Conservation (phyloP, 1,140 invertebrate genomes). For the Microplitis mediator region DNA sequence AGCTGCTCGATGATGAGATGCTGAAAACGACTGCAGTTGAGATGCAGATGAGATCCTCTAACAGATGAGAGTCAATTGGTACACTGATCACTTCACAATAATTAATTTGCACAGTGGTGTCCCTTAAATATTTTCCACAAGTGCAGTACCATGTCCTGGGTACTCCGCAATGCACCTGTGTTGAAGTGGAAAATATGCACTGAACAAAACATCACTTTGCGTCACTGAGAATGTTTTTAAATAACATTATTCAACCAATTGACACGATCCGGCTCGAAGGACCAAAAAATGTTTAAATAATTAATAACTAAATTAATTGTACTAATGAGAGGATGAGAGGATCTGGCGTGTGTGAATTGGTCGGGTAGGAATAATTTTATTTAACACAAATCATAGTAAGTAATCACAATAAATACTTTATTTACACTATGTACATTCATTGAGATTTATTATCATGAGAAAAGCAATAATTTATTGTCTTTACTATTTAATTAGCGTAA, state of each 20-base stretch:
- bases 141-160: neutral
- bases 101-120: neutral
- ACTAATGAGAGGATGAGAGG: no score
- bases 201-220: neutral
- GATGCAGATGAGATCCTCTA: neutral
- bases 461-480: no score
- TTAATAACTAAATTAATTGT: no score
- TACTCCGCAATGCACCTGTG: neutral
- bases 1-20: neutral
- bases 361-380: no score
- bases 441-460: no score
- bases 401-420: no score
- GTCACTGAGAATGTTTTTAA: neutral
- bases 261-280: neutral
- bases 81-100: neutral
- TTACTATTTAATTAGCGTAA: no score
- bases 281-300: neutral
- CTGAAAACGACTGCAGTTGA: no score
- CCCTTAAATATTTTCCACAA: neutral
- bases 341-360: no score
- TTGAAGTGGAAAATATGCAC: neutral
- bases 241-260: neutral
- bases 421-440: no score
- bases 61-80: no score
- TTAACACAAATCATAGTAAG: no score